Base-by-base conservation (phyloP, 2,888 invertebrate genomes). In the Augiades crinisus region DNA sequence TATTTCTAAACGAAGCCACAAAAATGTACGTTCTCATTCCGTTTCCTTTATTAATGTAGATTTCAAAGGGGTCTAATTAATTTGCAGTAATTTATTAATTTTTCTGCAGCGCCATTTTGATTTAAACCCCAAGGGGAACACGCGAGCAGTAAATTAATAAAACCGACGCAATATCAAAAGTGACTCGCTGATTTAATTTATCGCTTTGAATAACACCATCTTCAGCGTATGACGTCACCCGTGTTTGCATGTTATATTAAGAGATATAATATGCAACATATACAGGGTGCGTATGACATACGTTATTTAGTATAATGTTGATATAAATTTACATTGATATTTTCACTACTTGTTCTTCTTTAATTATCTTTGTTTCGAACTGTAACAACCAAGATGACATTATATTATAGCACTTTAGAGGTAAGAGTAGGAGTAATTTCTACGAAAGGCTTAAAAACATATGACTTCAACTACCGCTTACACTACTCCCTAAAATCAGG, bases 41-140 rank as follows among this genome's bases (percentile, higher is more conserved):
- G 13, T 43, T 44, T 50, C 36, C 41, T 41, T 43, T 43, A 43
- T 43, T 27, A 50, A 37, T 44, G 21, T 36, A 21, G 19, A 41
- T 50, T 50, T 43, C 41, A 50, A 50, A 43, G 36, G 16, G 43
- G 27, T 43, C 34, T 50, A 43, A 50, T 50, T 50, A 50, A 50
- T 50, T 50, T 50, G 43, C 43, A 43, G 43, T 50, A 43, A 50
- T 36, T 50, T 50, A 50, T 43, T 43, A 50, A 50, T 50, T 43
- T 50, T 50, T 43, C 43, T 50, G 41, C 49, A 49, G n/a, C 36
- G 27, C 49, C 34, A 36, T 50, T 50, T 43, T 43, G 41, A 50
- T 50, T 50, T 27, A 41, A 27, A 24, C 19, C 49, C 22, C 49
- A 27, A 34, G 36, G 33, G 49, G 12, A 50, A 36, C 41, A 50